Conservation (phyloP, 2,797 vertebrate genomes). For the Manis javanica region DNA sequence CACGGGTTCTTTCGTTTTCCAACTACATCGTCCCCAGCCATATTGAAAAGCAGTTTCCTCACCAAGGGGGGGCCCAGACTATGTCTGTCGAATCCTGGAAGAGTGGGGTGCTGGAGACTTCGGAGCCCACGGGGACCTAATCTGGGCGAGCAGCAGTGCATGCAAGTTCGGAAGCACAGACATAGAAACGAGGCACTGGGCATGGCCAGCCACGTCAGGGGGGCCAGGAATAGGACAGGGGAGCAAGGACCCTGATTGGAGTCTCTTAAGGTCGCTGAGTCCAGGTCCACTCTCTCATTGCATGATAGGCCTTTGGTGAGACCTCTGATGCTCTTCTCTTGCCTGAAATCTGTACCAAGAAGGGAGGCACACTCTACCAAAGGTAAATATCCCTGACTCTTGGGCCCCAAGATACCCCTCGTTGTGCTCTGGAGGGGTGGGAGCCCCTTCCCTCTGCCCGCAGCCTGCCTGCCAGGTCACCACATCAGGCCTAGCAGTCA, state of each 20-base stretch:
- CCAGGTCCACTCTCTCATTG: not conserved
- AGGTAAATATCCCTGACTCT: conserved; percentile 13
- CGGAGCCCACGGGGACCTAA: not conserved
- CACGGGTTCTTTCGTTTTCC: not conserved
- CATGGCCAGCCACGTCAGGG: not conserved
- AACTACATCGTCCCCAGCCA: not conserved
- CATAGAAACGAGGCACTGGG: not conserved
- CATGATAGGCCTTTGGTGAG: not conserved
- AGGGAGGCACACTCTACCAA: not conserved
- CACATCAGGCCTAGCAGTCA: not conserved
- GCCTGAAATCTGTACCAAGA: conserved; percentile 21
- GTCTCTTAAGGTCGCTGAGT: not conserved
- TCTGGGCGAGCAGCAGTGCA: not conserved
- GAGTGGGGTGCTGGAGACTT: not conserved
- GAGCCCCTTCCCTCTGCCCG: not conserved
- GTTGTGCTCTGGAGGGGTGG: not conserved
- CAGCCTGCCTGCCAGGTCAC: not conserved
- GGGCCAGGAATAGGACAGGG: not conserved
- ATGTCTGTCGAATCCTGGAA: not conserved
- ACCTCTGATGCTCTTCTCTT: not conserved
- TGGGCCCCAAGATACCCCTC: not conserved
- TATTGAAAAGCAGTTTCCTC: not conserved
- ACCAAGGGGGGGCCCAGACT: not conserved
- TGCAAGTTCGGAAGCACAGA: not conserved
- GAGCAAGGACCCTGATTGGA: not conserved